Conservation (phyloP, 2,113 vertebrate genomes). For the Tichodroma muraria region DNA sequence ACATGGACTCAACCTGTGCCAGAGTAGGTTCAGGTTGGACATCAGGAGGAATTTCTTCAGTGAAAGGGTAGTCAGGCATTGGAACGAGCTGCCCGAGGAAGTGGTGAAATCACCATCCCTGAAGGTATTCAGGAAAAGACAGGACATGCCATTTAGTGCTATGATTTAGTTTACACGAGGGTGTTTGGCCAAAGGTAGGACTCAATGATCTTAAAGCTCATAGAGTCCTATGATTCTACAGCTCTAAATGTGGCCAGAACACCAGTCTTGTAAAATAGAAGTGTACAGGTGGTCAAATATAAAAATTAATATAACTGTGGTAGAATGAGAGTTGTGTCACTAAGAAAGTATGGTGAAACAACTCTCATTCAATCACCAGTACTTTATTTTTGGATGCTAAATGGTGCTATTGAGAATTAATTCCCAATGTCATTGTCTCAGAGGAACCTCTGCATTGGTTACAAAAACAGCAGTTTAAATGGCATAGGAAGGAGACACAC, state of each 20-base stretch:
- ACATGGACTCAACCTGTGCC: neutral
- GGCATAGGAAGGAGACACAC: neutral
- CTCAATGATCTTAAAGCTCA: accelerated
- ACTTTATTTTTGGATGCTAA: neutral
- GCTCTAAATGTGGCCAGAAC: neutral
- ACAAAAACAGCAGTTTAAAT: neutral
- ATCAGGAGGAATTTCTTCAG: neutral
- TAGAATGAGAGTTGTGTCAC: neutral
- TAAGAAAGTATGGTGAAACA: neutral
- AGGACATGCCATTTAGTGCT: no score
- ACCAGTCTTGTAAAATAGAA: neutral
- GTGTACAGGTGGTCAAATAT: accelerated
- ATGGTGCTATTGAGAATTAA: neutral
- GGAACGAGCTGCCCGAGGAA: neutral
- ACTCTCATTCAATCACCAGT: neutral
- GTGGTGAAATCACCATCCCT: neutral
- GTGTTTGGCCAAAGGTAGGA: neutral
- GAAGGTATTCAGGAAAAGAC: neutral
- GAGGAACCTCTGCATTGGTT: neutral
- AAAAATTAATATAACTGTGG: neutral
- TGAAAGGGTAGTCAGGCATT: neutral
- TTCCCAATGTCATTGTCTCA: neutral
- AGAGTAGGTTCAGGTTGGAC: neutral
- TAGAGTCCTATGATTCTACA: neutral
- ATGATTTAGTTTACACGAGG: neutral